A percentile compares a stretch with the other conserved stretches of the same genome.
Conservation (phyloP, 2,797 vertebrate genomes). For the Pterois miles region DNA sequence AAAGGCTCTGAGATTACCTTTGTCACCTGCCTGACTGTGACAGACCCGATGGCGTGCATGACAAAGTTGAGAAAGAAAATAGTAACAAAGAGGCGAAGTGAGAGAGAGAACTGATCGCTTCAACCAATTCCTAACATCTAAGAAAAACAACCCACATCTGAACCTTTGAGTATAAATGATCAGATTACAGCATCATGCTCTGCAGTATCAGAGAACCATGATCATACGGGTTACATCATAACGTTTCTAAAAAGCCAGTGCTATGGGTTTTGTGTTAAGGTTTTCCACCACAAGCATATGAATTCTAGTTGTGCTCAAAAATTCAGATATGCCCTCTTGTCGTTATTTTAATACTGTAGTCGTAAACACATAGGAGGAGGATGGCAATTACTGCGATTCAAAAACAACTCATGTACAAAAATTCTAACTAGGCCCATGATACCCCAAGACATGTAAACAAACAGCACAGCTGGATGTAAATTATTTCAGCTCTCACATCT, state of each 20-base stretch:
- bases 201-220: neutral
- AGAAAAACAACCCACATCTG: constrained; percentile 12
- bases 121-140: neutral
- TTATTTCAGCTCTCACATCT: constrained; percentile 65
- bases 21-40: constrained; percentile 65
- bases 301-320: constrained; percentile 19
- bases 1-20: constrained; percentile 74
- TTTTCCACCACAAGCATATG: constrained; percentile 1
- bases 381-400: constrained; percentile 66
- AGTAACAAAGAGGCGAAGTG: constrained; percentile 36
- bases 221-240: neutral
- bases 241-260: neutral
- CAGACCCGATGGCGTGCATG: constrained; percentile 59
- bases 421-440: constrained; percentile 67
- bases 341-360: constrained; percentile 53
- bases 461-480: constrained; percentile 70
- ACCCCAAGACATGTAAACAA: constrained; percentile 75
- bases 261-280: neutral
- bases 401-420: constrained; percentile 66
- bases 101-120: constrained; percentile 23
- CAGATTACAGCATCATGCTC: neutral
- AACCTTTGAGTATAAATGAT: constrained; percentile 3
- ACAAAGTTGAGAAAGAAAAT: constrained; percentile 58
- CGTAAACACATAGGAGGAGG: constrained; percentile 58
- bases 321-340: constrained; percentile 37